phyloP scores from a whole-genome alignment of 92 coral and sea anemone genomes.

The Parazoanthus darwini region DNA sequence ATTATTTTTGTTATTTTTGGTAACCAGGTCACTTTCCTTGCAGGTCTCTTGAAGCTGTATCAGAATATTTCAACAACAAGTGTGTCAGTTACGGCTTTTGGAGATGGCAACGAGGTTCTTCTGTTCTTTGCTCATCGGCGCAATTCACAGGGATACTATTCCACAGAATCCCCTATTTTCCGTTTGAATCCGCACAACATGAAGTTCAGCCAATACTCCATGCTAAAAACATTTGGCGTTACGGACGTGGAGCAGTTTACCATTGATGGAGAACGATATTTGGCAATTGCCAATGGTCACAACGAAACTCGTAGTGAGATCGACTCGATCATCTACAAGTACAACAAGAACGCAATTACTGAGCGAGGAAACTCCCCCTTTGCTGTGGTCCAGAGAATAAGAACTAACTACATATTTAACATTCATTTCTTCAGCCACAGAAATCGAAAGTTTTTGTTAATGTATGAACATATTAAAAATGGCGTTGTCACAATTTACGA shows the following conservation, averaged over 20 bases:
- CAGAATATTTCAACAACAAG: conserved; percentile 11
- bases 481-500: not conserved
- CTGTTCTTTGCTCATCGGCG: conserved; percentile 18
- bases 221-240: conserved; percentile 26
- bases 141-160: not conserved
- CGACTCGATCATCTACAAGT: not conserved
- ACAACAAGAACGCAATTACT: not conserved
- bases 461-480: not conserved
- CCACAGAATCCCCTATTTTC: not conserved
- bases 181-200: not conserved
- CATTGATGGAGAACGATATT: conserved; percentile 12
- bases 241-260: conserved; percentile 18
- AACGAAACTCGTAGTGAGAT: not conserved
- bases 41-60: not conserved
- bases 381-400: not conserved
- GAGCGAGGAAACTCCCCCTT: conserved; percentile 2
- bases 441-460: not conserved
- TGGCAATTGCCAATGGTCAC: conserved; percentile 12
- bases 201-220: not conserved
- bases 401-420: not conserved
- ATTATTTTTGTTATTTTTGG: not conserved
- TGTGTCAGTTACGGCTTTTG: conserved; percentile 9
- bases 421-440: conserved; percentile 5
- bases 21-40: not conserved
- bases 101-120: not conserved